These are phyloP conservation scores for Silurus aristotelis DNA, from an alignment of 2,797 vertebrate genomes.

Conservation along the genomic window DNA sequence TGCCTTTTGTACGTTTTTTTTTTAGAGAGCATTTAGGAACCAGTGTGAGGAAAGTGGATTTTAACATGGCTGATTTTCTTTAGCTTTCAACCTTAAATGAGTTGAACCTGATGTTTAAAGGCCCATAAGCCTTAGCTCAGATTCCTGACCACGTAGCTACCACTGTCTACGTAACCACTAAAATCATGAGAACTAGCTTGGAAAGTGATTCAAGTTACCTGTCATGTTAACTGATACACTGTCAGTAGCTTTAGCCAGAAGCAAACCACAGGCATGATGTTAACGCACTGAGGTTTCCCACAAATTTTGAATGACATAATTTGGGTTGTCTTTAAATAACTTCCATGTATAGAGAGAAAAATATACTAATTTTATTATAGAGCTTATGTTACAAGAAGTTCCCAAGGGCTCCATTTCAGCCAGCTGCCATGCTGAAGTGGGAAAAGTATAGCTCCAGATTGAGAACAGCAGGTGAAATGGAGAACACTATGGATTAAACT, in stretches of 20 bases:
- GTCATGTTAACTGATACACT: neutral
- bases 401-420: slow-evolving; percentile 49
- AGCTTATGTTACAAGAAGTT: slow-evolving; percentile 45
- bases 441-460: slow-evolving; percentile 36
- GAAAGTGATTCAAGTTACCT: neutral
- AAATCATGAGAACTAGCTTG: neutral
- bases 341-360: slow-evolving; percentile 40
- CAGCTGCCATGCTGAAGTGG: slow-evolving; percentile 45
- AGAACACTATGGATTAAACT: slow-evolving; percentile 26
- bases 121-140: neutral
- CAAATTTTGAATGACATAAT: slow-evolving; percentile 41
- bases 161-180: neutral
- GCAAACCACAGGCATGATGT: slow-evolving; percentile 44
- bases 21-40: neutral
- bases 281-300: slow-evolving; percentile 37
- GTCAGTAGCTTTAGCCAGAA: slow-evolving; percentile 4
- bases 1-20: neutral
- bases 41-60: neutral
- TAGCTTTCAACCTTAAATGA: neutral
- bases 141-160: neutral
- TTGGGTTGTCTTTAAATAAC: slow-evolving; percentile 34
- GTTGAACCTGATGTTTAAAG: neutral
- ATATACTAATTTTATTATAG: slow-evolving; percentile 34
- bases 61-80: neutral
- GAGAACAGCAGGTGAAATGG: slow-evolving; percentile 35